These are phyloP conservation scores for Rhorus exstirpatorius DNA, from an alignment of 2,888 invertebrate species.

Conservation along the genomic window DNA sequence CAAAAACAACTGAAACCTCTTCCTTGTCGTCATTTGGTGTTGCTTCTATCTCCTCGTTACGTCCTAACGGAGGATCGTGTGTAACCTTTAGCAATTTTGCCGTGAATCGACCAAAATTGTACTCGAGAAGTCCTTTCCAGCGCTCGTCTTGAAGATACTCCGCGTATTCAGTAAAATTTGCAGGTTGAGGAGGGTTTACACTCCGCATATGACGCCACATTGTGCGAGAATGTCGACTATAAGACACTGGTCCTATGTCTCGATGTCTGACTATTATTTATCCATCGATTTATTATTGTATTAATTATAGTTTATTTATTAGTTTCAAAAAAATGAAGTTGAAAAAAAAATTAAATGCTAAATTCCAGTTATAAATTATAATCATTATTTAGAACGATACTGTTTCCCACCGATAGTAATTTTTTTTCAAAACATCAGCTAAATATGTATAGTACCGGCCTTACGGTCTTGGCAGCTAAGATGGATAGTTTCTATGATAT, in stretches of 20 bases:
- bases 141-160: not conserved
- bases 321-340: no score
- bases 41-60: no score
- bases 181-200: not conserved
- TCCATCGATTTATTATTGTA: not conserved
- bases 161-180: not conserved
- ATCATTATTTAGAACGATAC: no score
- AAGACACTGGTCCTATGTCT: not conserved
- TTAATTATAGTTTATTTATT: no score
- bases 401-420: no score
- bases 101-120: not conserved
- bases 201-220: not conserved
- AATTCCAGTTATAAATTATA: no score
- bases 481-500: no score
- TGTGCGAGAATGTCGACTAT: not conserved
- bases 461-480: no score
- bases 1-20: not conserved
- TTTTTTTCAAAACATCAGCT: no score
- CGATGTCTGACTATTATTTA: not conserved
- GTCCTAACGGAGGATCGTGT: no score
- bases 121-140: not conserved
- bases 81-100: not conserved
- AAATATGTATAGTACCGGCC: no score
- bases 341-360: no score
- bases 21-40: not conserved